Evolutionary conservation across 2,888 invertebrate genomes (phyloP), one percentile per base, ranked within the genome.

Genomic region (Lasioglossum morio): DNA sequence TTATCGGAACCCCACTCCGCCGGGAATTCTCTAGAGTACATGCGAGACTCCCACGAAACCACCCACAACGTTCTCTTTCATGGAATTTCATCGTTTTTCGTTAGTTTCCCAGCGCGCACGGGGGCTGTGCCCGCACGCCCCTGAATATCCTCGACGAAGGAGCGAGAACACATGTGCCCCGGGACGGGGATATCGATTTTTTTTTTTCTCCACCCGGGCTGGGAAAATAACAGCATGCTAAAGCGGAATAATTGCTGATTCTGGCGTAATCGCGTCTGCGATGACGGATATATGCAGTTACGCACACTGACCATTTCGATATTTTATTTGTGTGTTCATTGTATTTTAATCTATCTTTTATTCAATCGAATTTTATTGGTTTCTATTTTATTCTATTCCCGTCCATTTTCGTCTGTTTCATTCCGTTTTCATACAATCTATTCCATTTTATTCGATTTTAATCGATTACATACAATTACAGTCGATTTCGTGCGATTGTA

Each of bases 61-160:
- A 88, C 84, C 91, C 88, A 86, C 86, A 87, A 89, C 37, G 84
- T 90, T 87, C 89, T 79, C 91, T 87, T 90, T 91, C 87, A 84
- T 86, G 81, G 85, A 77, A 82, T 88, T 87, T 85, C 88, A 88
- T 86, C 86, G 87, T 87, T 90, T 90, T 89, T 89, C 86, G 79
- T 79, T 81, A 82, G 84, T 81, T 89, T 87, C 81, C 79, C 87
- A 10, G n/a, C 53, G 53, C 23, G n/a, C 53, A 53, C 53, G n/a
- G 53, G 53, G 53, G 53, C 53, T 53, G 53, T 23, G 30, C 34
- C 34, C 23, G 37, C 77, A 27, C 63, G 70, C 63, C 60, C 40
- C 53, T 76, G 57, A 57, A 23, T 46, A 53, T 72, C 27, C 27
- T 27, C 16, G 5, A 7, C 7, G 72, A 27, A 43, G 72, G 43